Evolutionary conservation across 2,113 vertebrate species (phyloP), one percentile per base, ranked within the genome.

Genomic region (Ploceus nigricollis): DNA sequence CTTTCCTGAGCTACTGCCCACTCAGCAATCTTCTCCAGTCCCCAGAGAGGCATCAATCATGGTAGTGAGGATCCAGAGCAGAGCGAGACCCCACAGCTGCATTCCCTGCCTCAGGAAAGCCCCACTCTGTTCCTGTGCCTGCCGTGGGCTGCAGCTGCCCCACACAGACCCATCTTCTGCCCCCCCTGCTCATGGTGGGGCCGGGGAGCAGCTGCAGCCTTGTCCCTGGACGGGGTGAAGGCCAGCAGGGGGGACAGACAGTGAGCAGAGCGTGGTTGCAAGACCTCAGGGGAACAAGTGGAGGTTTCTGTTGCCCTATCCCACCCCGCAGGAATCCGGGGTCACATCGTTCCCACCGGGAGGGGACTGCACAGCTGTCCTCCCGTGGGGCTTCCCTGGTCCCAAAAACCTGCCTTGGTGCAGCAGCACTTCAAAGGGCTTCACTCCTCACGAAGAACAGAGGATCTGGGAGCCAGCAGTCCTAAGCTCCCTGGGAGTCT

Each of bases 231-330:
- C 0, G 0, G 23, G 56, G 56, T 18, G 31, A 84, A 51, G 78
- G 64, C 0, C 4, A 1, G 21, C 83, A 85, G 76, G 58, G 37
- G 0, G 0, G 39, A 47, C 4, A 1, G 25, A 28, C 3, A 1
- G 48, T 0, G 1, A 89, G 84, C 87, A 73, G 21, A 72, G 45
- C 1, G 0, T 5, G 19, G n/a, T 6, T 73, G 81, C 4, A 0
- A 44, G n/a, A 37, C 45, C 44, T 6, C 7, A 2, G 47, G 65
- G 42, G 50, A 89, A 21, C 27, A 40, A 53, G 42, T 1, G 1
- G 2, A 77, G 64, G 30, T 81, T 94, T 27, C 33, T 45, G 14
- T 2, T 87, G 64, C 76, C 60, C 83, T 86, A 9, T 93, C 75
- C 79, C 48, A 11, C 48, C 57, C 82, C 3, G 1, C 80, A 89